phyloP scores from a whole-genome alignment of 2,113 vertebrate species.

The Zosterops pallidus region DNA sequence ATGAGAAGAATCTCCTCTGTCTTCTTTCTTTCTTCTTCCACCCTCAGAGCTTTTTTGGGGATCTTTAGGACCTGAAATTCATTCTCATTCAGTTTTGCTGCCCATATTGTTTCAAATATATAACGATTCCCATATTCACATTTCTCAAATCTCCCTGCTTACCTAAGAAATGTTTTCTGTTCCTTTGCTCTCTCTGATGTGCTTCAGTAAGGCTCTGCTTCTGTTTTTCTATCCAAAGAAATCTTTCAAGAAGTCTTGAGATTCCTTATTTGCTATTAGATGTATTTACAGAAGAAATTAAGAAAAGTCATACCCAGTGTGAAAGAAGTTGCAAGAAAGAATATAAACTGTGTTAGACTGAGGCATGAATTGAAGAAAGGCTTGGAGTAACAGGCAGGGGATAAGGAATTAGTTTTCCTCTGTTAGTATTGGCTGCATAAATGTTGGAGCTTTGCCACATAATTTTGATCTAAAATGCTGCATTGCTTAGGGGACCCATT shows the following conservation, averaged over 20 bases:
- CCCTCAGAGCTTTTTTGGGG: neutral
- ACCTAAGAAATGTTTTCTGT: neutral
- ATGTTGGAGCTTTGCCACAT: slow-evolving; percentile 8
- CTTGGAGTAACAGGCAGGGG: neutral
- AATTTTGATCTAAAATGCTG: slow-evolving; percentile 3
- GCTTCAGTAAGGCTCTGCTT: neutral
- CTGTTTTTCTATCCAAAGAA: neutral
- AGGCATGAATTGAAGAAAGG: neutral
- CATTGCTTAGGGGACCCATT: neutral
- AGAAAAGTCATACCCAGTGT: neutral
- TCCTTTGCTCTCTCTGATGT: neutral
- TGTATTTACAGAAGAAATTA: neutral
- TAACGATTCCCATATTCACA: neutral
- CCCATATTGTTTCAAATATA: neutral
- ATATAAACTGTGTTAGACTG: neutral
- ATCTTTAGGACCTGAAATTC: neutral
- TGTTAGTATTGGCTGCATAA: neutral
- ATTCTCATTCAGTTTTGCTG: neutral
- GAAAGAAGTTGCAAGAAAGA: neutral
- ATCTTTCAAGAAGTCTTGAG: neutral
- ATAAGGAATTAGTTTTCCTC: slow-evolving; percentile 10
- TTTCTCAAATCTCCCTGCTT: neutral
- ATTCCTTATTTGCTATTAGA: neutral
- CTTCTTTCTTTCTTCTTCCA: neutral
- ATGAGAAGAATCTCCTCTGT: neutral